Percentiles rank a stretch among this genome's conserved stretches.
Evolutionary conservation across 2,797 vertebrate genomes (phyloP).

Genomic region (Fistularia tabacaria): DNA sequence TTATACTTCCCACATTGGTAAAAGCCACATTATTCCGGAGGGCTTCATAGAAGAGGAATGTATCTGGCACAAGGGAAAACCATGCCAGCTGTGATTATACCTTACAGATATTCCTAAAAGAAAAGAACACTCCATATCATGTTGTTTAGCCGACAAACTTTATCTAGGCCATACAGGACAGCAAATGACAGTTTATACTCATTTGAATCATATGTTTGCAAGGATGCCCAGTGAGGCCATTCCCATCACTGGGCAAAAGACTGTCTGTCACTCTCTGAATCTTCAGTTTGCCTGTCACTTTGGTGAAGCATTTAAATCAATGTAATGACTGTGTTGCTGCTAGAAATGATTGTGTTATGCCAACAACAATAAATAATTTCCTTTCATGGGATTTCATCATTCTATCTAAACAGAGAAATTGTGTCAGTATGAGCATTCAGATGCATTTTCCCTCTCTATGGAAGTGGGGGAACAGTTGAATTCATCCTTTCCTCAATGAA

Average conservation of each 20-base stretch:
- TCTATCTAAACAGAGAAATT: conserved; percentile 31
- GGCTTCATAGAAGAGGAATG: conserved; percentile 28
- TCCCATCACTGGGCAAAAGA: conserved; percentile 32
- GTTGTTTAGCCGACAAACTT: conserved; percentile 22
- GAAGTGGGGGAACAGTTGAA: conserved; percentile 42
- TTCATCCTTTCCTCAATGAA: conserved; percentile 54
- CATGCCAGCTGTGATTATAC: conserved; percentile 29
- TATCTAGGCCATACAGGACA: conserved; percentile 47
- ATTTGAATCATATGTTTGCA: conserved; percentile 56
- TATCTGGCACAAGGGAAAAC: conserved; percentile 36
- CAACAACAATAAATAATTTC: conserved; percentile 42
- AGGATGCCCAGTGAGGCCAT: conserved; percentile 41
- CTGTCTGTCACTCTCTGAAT: conserved; percentile 9
- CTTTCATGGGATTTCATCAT: conserved; percentile 62
- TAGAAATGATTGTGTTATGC: conserved; percentile 11
- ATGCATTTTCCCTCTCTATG: conserved; percentile 26
- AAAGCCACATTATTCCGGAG: conserved; percentile 21
- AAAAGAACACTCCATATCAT: conserved; percentile 22
- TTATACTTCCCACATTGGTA: conserved; percentile 27
- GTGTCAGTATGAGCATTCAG: conserved; percentile 36
- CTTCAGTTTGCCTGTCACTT: neutral
- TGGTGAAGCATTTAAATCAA: conserved; percentile 24
- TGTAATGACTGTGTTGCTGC: conserved; percentile 25
- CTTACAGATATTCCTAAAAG: conserved; percentile 25
- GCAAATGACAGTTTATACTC: conserved; percentile 35